phyloP scores from a whole-genome alignment of 2,113 vertebrate genomes.

The Gobius niger region DNA sequence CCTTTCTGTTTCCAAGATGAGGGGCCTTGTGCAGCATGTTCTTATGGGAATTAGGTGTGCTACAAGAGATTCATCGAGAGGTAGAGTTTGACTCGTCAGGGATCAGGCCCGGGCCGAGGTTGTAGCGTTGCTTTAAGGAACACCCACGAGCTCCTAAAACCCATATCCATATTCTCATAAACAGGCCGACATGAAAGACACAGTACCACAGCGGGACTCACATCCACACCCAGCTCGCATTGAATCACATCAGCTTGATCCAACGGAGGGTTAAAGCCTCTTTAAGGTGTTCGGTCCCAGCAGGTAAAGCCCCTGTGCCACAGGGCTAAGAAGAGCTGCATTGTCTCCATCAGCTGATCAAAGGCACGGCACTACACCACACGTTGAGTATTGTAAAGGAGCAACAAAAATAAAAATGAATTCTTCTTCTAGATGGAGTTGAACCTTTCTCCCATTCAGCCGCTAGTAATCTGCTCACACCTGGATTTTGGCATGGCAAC shows the following conservation, averaged over 20 bases:
- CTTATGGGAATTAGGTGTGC: slow-evolving; percentile 80
- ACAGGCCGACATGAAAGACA: slow-evolving; percentile 73
- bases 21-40: slow-evolving; percentile 72
- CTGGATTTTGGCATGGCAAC: slow-evolving; percentile 59
- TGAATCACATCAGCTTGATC: slow-evolving; percentile 73
- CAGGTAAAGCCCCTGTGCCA: slow-evolving; percentile 67
- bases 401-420: slow-evolving; percentile 58
- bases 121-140: slow-evolving; percentile 75
- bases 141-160: slow-evolving; percentile 63
- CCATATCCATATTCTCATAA: slow-evolving; percentile 76
- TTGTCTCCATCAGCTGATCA: slow-evolving; percentile 73
- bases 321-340: slow-evolving; percentile 52
- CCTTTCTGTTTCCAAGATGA: slow-evolving; percentile 77
- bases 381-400: slow-evolving; percentile 32
- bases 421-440: slow-evolving; percentile 39
- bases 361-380: slow-evolving; percentile 48
- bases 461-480: slow-evolving; percentile 56
- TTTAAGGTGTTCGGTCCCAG: slow-evolving; percentile 75
- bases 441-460: slow-evolving; percentile 47
- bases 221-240: slow-evolving; percentile 67
- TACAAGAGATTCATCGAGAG: slow-evolving; percentile 85
- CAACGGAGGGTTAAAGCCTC: slow-evolving; percentile 75
- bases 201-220: slow-evolving; percentile 60
- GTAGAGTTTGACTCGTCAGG: slow-evolving; percentile 77
- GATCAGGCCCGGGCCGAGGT: slow-evolving; percentile 79